Conservation (phyloP, 2,888 invertebrate genomes). For the Caenorhabditis wallacei region DNA sequence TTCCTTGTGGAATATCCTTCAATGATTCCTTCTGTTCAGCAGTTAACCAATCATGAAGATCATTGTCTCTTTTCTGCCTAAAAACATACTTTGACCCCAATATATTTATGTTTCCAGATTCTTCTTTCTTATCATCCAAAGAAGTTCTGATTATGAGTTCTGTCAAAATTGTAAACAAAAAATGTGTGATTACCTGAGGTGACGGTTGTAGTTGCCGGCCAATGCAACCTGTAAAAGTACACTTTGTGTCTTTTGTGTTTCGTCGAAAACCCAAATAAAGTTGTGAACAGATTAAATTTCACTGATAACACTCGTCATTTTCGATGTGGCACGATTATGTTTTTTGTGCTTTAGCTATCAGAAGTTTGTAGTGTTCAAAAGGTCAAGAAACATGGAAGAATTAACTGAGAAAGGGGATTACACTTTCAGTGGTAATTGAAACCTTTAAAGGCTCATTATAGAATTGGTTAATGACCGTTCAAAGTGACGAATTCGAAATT, state of each 20-base stretch:
- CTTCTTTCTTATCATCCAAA: slow-evolving; percentile 35
- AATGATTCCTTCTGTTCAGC: slow-evolving; percentile 64
- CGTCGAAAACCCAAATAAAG: slow-evolving; percentile 25
- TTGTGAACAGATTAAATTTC: slow-evolving; percentile 8
- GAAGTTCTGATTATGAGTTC: neutral
- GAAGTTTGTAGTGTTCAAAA: slow-evolving; percentile 19
- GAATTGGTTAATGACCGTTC: no score
- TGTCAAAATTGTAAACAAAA: slow-evolving; percentile 39
- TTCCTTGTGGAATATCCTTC: slow-evolving; percentile 40
- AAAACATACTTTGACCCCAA: slow-evolving; percentile 35
- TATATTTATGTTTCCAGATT: slow-evolving; percentile 23
- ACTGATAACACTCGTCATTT: slow-evolving; percentile 21
- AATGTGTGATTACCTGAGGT: slow-evolving; percentile 50
- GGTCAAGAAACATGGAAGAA: slow-evolving; percentile 12
- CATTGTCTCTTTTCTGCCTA: slow-evolving; percentile 44
- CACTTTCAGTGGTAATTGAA: no score
- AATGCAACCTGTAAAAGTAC: slow-evolving; percentile 45
- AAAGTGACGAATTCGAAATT: no score
- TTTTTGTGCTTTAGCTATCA: neutral
- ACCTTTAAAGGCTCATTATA: no score
- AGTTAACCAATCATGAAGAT: slow-evolving; percentile 68
- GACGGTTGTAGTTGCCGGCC: slow-evolving; percentile 48
- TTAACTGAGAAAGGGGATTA: no score
- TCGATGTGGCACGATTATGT: neutral
- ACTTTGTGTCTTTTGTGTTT: slow-evolving; percentile 33